Evolutionary conservation across 2,113 vertebrate genomes (phyloP).

Genomic region (Lophius piscatorius): DNA sequence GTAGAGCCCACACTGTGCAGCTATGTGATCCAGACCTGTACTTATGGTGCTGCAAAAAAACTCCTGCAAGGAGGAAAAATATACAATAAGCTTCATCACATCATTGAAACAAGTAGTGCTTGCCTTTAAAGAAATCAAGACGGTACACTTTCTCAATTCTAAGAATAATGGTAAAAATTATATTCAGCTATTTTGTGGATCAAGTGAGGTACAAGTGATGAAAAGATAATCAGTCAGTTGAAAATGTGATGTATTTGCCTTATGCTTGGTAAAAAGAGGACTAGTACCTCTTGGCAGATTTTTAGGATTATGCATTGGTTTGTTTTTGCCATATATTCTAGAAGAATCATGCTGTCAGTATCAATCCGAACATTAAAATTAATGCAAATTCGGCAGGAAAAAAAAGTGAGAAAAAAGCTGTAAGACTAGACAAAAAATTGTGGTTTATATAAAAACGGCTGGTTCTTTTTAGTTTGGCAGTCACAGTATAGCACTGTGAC

Average conservation of each 20-base stretch:
- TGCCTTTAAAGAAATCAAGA: background rate
- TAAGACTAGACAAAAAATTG: background rate
- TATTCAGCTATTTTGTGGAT: background rate
- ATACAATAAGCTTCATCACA: slow-evolving; percentile 54
- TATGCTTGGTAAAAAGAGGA: background rate
- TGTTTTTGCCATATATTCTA: slow-evolving; percentile 22
- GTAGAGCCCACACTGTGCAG: slow-evolving; percentile 73
- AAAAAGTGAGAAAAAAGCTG: background rate
- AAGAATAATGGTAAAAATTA: background rate
- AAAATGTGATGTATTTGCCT: background rate
- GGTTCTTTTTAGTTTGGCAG: no score
- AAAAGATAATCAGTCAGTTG: no score
- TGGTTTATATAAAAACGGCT: no score
- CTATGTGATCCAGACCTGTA: slow-evolving; percentile 81
- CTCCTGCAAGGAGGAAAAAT: slow-evolving; percentile 81
- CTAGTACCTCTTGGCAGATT: no score
- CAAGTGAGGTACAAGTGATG: background rate
- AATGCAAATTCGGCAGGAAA: slow-evolving; percentile 24
- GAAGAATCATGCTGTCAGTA: slow-evolving; percentile 8
- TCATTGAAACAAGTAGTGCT: slow-evolving; percentile 9
- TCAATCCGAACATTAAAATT: slow-evolving; percentile 15
- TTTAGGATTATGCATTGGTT: no score
- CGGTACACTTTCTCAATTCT: background rate
- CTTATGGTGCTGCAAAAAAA: slow-evolving; percentile 68
- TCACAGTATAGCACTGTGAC: no score